Conservation (phyloP, 1,140 invertebrate genomes). For the Trichonephila clavipes region DNA sequence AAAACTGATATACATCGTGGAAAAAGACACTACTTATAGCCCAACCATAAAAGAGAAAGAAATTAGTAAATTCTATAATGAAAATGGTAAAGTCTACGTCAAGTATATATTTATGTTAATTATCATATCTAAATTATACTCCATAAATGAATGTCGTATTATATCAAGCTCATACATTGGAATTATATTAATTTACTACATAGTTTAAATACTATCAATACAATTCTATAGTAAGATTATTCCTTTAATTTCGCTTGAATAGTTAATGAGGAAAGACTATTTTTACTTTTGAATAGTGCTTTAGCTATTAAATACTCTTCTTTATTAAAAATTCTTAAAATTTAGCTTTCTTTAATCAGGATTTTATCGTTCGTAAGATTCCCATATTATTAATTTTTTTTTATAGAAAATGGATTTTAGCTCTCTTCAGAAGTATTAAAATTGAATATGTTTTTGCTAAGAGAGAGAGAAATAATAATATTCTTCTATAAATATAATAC, state of each 20-base stretch:
- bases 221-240: not conserved
- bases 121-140: constrained; percentile 17
- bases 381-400: too few species aligned
- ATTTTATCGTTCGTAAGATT: not conserved
- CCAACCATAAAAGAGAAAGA: too few species aligned
- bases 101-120: not conserved
- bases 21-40: too few species aligned
- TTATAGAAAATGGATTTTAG: too few species aligned
- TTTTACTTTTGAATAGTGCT: not conserved
- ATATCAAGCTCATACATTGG: constrained; percentile 9
- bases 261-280: not conserved
- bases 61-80: too few species aligned
- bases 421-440: not conserved
- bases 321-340: not conserved
- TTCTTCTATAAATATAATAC: not conserved
- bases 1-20: too few species aligned
- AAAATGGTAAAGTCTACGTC: not conserved
- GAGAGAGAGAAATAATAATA: constrained; percentile 3
- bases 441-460: not conserved
- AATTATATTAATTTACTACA: not conserved
- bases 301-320: not conserved
- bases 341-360: not conserved
- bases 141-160: constrained; percentile 16
- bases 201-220: not conserved
- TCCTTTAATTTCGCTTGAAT: not conserved